These are phyloP conservation scores for Microctonus hyperodae DNA, from an alignment of 2,888 invertebrate genomes.

Conservation along the genomic window DNA sequence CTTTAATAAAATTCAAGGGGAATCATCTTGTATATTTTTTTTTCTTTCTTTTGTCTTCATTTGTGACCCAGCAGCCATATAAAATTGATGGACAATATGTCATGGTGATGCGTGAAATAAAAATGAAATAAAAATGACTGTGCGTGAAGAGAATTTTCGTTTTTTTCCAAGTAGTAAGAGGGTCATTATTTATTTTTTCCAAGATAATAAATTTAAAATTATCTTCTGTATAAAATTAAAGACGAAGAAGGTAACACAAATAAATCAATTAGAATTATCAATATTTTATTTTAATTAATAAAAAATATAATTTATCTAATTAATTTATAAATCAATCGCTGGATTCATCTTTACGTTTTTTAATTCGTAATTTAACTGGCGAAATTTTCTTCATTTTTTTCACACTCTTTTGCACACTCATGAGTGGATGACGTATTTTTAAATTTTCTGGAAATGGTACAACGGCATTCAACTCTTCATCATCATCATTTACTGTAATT, in stretches of 20 bases:
- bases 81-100: neutral
- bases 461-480: slow-evolving; percentile 25
- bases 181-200: no score
- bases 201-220: no score
- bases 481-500: slow-evolving; percentile 13
- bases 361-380: neutral
- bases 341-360: neutral
- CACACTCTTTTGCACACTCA: neutral
- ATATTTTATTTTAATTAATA: no score
- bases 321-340: no score
- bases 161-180: neutral
- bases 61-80: neutral
- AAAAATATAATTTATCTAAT: no score
- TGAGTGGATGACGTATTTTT: slow-evolving; percentile 46
- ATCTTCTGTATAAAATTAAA: no score
- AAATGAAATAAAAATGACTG: slow-evolving; percentile 1
- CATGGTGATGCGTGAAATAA: neutral
- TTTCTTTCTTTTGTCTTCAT: neutral
- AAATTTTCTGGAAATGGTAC: slow-evolving; percentile 49
- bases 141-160: neutral
- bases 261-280: no score
- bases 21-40: neutral
- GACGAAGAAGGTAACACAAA: no score
- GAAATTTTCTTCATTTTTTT: slow-evolving; percentile 9
- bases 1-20: neutral